These are phyloP conservation scores for Drosophila azteca DNA, from an alignment of 1,140 invertebrate genomes.

Conservation along the genomic window DNA sequence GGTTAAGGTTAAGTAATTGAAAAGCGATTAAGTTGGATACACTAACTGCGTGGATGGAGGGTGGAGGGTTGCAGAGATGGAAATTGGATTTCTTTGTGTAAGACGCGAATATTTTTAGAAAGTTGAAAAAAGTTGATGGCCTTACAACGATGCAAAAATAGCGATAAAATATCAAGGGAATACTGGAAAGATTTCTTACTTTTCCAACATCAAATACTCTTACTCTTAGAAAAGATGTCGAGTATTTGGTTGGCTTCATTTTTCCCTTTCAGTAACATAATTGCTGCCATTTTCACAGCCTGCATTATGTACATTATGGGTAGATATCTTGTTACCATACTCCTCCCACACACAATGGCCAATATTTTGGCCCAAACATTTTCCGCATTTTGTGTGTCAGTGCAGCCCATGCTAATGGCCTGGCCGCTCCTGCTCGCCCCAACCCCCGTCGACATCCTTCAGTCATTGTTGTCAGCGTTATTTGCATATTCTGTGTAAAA, in stretches of 20 bases:
- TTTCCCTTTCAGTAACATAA: conserved; percentile 68
- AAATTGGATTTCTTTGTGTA: conserved; percentile 39
- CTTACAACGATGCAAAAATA: too few species aligned
- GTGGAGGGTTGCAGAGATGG: background rate
- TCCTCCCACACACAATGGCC: conserved; percentile 53
- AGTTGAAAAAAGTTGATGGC: background rate
- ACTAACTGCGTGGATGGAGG: conserved; percentile 10
- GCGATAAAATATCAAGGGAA: too few species aligned
- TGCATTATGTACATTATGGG: conserved; percentile 59
- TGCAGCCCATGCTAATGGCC: conserved; percentile 70
- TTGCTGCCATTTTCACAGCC: conserved; percentile 59
- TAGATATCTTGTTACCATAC: conserved; percentile 64
- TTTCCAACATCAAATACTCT: too few species aligned
- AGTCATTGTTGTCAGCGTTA: conserved; percentile 78
- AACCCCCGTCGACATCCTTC: conserved; percentile 16
- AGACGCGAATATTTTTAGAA: conserved; percentile 23
- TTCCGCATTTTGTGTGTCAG: conserved; percentile 53
- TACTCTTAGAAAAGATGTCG: conserved; percentile 2
- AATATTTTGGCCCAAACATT: conserved; percentile 51
- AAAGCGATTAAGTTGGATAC: conserved; percentile 68
- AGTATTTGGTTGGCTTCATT: conserved; percentile 12
- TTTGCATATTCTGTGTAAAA: conserved; percentile 78
- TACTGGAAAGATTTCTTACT: too few species aligned
- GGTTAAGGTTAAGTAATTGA: conserved; percentile 77
- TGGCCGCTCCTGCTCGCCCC: conserved; percentile 17